Conservation (phyloP, 2,797 vertebrate species). For the Manis crassicaudata region DNA sequence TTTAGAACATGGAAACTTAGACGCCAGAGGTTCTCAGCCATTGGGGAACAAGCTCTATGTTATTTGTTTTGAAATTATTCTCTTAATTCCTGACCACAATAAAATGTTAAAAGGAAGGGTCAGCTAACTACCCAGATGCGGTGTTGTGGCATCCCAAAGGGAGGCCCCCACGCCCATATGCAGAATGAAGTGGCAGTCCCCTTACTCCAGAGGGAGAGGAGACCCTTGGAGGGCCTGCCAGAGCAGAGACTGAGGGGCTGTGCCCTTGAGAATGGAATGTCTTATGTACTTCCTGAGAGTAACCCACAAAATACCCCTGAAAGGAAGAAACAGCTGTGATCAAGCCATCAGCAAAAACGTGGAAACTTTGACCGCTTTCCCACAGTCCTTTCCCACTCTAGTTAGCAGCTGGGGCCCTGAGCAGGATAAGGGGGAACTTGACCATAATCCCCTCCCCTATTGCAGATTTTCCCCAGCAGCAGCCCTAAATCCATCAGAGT, state of each 20-base stretch:
- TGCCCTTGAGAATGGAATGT: not conserved
- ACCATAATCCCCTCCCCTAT: not conserved
- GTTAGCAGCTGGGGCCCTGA: not conserved
- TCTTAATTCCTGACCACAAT: not conserved
- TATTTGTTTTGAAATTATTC: constrained; percentile 33
- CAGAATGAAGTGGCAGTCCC: not conserved
- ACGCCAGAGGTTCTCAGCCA: not conserved
- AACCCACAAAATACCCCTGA: not conserved
- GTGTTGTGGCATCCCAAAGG: not conserved
- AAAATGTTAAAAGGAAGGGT: not conserved
- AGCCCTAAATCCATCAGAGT: not conserved
- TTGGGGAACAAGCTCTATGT: not conserved
- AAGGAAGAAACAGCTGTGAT: not conserved
- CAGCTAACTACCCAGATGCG: not conserved
- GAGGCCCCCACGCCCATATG: not conserved
- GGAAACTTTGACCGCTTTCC: not conserved
- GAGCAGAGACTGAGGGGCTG: fast-evolving
- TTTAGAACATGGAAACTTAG: not conserved
- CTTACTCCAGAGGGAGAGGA: not conserved
- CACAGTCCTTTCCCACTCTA: not conserved
- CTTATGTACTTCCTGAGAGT: not conserved
- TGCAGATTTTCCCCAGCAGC: not conserved
- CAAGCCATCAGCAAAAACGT: not conserved
- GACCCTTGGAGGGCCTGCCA: too few relatives aligned
- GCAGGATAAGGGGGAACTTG: not conserved